phyloP scores from a whole-genome alignment of 2,888 invertebrate species.

The Sclerodermus sp. region DNA sequence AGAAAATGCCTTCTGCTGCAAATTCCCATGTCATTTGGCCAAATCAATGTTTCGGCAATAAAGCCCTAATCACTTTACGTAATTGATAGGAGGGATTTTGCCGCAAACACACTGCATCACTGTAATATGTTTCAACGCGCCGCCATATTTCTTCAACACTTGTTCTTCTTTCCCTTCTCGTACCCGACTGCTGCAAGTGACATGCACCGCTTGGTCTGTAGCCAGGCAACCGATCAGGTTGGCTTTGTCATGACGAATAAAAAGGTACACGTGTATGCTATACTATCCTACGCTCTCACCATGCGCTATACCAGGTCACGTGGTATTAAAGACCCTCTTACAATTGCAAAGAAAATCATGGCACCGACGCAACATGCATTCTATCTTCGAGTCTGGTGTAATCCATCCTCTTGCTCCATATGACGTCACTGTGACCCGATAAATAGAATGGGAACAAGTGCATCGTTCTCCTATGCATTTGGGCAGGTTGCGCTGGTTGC shows the following conservation, averaged over 20 bases:
- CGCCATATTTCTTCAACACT: constrained; percentile 41
- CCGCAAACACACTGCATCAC: constrained; percentile 25
- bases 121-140: constrained; percentile 30
- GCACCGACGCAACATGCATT: too few species aligned
- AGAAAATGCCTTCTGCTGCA: constrained; percentile 58
- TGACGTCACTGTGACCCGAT: too few species aligned
- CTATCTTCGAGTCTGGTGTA: too few species aligned
- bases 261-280: neutral
- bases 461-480: too few species aligned
- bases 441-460: too few species aligned
- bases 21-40: constrained; percentile 56
- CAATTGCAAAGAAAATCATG: too few species aligned
- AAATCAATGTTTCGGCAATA: neutral
- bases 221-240: constrained; percentile 12
- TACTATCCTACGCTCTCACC: too few species aligned
- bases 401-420: too few species aligned
- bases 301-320: too few species aligned
- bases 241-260: neutral
- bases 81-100: constrained; percentile 8
- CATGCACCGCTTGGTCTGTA: constrained; percentile 21
- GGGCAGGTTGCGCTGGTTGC: too few species aligned
- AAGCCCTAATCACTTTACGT: constrained; percentile 11
- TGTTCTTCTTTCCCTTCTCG: constrained; percentile 30
- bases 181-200: constrained; percentile 14
- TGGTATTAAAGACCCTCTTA: too few species aligned